Base-by-base conservation (phyloP, 2,888 invertebrate species). In the Clostera curtula region DNA sequence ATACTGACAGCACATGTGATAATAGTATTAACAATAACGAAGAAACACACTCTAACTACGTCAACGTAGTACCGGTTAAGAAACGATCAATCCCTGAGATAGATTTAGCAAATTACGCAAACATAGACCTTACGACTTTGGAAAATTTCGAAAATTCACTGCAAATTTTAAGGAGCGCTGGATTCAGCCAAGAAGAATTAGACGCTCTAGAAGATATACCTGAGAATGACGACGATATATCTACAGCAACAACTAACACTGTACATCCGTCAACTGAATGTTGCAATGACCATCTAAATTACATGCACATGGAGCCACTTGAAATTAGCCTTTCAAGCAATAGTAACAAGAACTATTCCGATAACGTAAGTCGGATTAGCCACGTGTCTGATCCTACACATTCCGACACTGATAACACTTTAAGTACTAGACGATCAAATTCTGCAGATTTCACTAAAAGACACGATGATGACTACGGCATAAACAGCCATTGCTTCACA, bases 91-190 rank as follows among this genome's bases (percentile, higher is more conserved):
- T 57, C 23, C 46, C 58, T 15, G 56, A 60, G 25, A 68, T 82
- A 25, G 85, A 86, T 33, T 71, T 73, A 22, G 75, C 75, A 12
- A 89, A 90, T 54, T 91, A 91, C 59, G 90, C 88, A n/a, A 91
- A 91, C 57, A 85, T 93, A 69, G 90, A 93, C 57, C 90, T 93
- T 61, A 89, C 89, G 31, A 92, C 92, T 0, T 69, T 93, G 29
- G 90, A 91, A 49, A 87, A 92, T 41, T 93, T 93, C 58, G 93
- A 93, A 62, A 93, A 90, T 62, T 90, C 92, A 24, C 85, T 89
- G 43, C 90, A 91, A 48, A 79, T 90, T 17, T 56, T 90, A 10
- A 75, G 86, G 34, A 88, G 86, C 48, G 87, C 87, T 6, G 88
- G 87, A 1, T 85, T 88, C 38, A 85, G 86, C 32, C 84, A 85